Percentiles rank a stretch among this genome's conserved stretches.
phyloP scores from a whole-genome alignment of 2,888 invertebrate species.

The Diarsia rubi region DNA sequence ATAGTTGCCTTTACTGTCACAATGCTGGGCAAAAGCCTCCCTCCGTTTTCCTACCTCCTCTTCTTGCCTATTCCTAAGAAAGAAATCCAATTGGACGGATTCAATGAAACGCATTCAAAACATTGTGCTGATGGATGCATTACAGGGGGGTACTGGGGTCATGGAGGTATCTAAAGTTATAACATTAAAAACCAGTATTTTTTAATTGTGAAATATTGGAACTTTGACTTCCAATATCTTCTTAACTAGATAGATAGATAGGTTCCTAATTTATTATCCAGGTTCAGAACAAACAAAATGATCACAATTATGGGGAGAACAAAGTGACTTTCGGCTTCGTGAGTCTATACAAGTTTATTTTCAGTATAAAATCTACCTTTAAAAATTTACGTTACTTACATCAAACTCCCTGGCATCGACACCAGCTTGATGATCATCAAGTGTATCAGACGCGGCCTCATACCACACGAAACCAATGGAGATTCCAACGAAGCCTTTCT shows the following conservation, averaged over 20 bases:
- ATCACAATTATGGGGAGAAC: background rate
- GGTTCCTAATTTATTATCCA: background rate
- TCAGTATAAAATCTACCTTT: background rate
- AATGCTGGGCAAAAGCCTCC: background rate
- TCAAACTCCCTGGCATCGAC: constrained; percentile 89
- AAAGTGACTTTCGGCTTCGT: background rate
- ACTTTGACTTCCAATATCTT: background rate
- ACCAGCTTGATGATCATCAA: constrained; percentile 88
- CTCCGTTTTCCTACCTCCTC: background rate
- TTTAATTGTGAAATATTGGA: background rate
- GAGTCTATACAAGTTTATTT: background rate
- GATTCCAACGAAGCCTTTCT: constrained; percentile 79
- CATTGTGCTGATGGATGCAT: no score
- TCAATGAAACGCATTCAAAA: no score
- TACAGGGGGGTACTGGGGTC: background rate
- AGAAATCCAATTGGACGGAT: background rate
- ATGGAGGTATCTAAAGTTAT: background rate
- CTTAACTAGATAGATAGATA: background rate
- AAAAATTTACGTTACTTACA: constrained; percentile 76
- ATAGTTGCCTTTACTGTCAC: background rate
- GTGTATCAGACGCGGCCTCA: constrained; percentile 85
- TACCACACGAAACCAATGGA: constrained; percentile 85
- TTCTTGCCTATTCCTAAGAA: background rate
- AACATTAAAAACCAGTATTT: background rate
- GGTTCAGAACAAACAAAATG: background rate